Evolutionary conservation across 1,140 invertebrate genomes (phyloP), one percentile per base, ranked within the genome.

Genomic region (Chironomus tepperi): DNA sequence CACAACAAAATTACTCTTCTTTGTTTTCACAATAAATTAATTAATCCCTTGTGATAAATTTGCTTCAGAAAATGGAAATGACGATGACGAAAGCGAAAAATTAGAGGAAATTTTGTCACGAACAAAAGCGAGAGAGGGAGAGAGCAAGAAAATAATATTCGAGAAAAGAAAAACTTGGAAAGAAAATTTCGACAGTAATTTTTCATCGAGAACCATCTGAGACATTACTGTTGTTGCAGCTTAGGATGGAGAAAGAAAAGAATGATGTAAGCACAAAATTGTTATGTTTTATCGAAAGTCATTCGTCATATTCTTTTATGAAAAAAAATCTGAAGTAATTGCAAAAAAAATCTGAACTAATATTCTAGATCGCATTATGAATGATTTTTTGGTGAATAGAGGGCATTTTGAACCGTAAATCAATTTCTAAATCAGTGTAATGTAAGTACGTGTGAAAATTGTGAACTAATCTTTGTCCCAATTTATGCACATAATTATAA

Each of bases 271-370:
- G 43, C 43, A 47, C 15, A 47, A 47, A 47, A 47, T 47, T 47
- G 2, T 7, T 15, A 47, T 47, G 43, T 47, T 67, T 16, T 67
- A 67, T 67, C 64, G 64, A 67, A 67, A 67, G 64, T 67, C 64
- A 67, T 67, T 67, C 64, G 64, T 67, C 64, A 67, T 67, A 67
- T 16, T 67, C 1, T 67, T 67, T 67, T 19, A 9, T 67, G 64
- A 67, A 67, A 34, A 5, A n/a, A 34, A 34, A 34, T 34, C 24
- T 34, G 24, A 34, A 34, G 24, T 34, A 5, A 18, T 67, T 18
- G 7, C 18, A 19, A 15, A 7, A n/a, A 18, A 67, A 19, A 15
- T 67, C 9, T 19, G 7, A 67, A 19, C 1, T 67, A 3, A 67
- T 16, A 7, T 9, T 8, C 15, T 67, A 2, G 2, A 15, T 67